Evolutionary conservation across 1,140 invertebrate species (phyloP).

Genomic region (Hormaphis cornu): DNA sequence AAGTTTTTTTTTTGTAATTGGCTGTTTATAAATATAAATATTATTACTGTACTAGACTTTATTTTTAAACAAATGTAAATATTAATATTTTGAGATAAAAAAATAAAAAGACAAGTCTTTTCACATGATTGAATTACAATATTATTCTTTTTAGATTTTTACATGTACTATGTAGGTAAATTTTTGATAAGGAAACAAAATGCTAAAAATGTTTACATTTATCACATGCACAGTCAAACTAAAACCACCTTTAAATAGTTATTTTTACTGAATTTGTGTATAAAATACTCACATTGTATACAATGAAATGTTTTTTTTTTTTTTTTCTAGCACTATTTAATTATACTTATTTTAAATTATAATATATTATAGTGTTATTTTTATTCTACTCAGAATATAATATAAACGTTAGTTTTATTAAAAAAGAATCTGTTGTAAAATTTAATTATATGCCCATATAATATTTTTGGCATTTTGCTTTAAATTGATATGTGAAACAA

Average conservation of each 20-base stretch:
- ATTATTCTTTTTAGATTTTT: background rate
- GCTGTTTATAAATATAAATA: conserved; percentile 31
- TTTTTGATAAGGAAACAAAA: conserved; percentile 11
- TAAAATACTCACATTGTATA: background rate
- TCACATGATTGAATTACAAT: background rate
- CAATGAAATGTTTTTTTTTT: background rate
- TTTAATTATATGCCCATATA: conserved; percentile 20
- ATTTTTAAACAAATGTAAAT: conserved; percentile 12
- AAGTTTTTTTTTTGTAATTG: background rate
- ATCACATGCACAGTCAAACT: background rate
- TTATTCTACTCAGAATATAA: conserved; percentile 14
- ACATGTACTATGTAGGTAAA: background rate
- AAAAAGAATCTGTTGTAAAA: conserved; percentile 26
- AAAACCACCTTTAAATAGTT: background rate
- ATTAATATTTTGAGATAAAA: background rate
- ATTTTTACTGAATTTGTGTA: background rate
- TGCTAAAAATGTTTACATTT: conserved; percentile 19
- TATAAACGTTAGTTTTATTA: background rate
- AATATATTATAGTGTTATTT: conserved; percentile 17
- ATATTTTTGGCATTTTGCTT: conserved; percentile 12
- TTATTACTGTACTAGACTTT: conserved; percentile 29
- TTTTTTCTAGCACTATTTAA: conserved; percentile 22
- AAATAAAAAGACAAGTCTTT: background rate
- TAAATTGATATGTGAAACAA: background rate
- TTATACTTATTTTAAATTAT: conserved; percentile 30